phyloP scores from a whole-genome alignment of 2,888 invertebrate genomes.

The Rhagonycha lutea region DNA sequence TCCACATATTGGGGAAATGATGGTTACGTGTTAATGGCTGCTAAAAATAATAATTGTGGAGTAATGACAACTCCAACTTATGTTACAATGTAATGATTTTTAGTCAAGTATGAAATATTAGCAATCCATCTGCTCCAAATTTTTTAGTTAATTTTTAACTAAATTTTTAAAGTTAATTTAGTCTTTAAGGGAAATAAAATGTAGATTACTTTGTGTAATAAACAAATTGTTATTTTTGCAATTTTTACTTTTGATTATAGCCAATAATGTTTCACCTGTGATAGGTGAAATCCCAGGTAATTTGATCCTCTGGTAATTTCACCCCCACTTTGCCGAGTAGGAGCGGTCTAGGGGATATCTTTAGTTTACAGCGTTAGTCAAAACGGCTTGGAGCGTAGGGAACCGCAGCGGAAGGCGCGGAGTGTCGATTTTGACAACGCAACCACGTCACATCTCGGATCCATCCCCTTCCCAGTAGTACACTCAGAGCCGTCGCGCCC shows the following conservation, averaged over 20 bases:
- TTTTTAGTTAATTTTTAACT: no score
- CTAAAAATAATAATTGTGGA: slow-evolving; percentile 90
- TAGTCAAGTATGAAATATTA: not conserved
- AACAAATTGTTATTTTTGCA: not conserved
- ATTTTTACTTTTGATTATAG: not conserved
- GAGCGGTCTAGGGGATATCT: no score
- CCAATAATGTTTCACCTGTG: not conserved
- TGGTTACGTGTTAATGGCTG: slow-evolving; percentile 91
- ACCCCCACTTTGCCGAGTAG: no score
- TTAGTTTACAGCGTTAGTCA: no score
- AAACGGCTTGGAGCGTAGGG: no score
- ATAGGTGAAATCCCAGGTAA: no score
- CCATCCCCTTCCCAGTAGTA: no score
- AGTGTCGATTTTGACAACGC: no score
- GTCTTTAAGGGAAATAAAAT: not conserved
- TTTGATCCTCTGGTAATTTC: no score
- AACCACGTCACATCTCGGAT: no score
- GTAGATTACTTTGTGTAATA: not conserved
- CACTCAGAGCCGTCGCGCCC: no score
- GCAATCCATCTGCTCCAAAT: not conserved
- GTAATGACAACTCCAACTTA: slow-evolving; percentile 87
- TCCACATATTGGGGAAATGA: slow-evolving; percentile 97
- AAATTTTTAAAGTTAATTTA: not conserved
- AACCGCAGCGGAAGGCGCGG: no score
- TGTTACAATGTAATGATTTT: slow-evolving; percentile 65